phyloP scores from a whole-genome alignment of 2,113 vertebrate species.

The Craseonycteris thonglongyai region DNA sequence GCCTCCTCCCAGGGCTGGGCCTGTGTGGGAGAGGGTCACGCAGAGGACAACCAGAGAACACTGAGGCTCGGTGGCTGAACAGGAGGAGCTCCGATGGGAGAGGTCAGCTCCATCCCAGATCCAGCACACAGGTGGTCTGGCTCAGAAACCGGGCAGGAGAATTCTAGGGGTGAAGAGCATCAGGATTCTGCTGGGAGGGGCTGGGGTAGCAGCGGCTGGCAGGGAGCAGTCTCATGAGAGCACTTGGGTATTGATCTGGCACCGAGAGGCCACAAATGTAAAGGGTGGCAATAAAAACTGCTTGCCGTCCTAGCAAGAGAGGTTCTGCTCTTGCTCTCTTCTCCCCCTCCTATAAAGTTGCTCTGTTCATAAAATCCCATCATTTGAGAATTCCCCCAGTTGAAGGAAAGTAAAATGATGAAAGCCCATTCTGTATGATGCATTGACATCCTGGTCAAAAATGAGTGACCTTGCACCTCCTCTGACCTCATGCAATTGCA shows the following conservation, averaged over 20 bases:
- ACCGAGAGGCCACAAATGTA: background rate
- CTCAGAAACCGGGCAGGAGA: background rate
- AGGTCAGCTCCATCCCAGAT: background rate
- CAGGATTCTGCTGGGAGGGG: background rate
- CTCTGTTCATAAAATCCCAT: background rate
- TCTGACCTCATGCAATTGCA: background rate
- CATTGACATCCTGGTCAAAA: background rate
- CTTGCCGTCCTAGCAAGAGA: background rate
- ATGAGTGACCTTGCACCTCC: background rate
- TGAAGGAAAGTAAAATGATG: background rate
- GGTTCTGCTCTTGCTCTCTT: background rate
- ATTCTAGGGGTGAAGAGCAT: background rate
- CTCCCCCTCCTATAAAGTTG: background rate
- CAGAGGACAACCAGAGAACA: background rate
- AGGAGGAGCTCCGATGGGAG: background rate
- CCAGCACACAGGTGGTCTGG: background rate
- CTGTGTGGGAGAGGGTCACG: background rate
- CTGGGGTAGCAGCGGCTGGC: background rate
- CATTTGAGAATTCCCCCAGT: background rate
- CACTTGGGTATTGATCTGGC: background rate
- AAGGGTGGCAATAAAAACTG: background rate
- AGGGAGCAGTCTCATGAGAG: background rate
- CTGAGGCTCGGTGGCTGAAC: background rate
- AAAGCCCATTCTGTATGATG: background rate
- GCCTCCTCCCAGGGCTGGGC: background rate